Evolutionary conservation across 1,140 invertebrate genomes (phyloP).

Genomic region (Drosophila setifemur): DNA sequence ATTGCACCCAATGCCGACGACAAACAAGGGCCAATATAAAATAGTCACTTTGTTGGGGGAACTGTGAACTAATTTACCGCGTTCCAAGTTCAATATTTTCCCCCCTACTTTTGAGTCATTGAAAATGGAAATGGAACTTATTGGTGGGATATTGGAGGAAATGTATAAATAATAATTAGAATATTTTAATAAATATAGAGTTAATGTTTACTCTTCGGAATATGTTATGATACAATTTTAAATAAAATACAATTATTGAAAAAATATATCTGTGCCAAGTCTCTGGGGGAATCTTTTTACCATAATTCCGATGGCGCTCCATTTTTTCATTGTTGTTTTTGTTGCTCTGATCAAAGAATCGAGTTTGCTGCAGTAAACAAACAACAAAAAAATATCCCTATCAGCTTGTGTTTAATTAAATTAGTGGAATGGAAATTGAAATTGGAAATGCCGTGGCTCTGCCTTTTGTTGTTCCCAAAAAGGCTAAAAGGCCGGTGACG

Average conservation of each 20-base stretch:
- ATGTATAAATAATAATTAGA: no score
- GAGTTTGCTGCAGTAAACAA: slow-evolving; percentile 33
- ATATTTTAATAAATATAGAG: no score
- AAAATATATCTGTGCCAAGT: no score
- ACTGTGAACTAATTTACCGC: slow-evolving; percentile 10
- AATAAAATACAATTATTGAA: no score
- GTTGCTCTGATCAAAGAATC: slow-evolving; percentile 1
- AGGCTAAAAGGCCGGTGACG: slow-evolving; percentile 46
- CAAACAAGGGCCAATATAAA: neutral
- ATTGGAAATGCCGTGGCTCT: slow-evolving; percentile 1
- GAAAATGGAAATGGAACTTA: neutral
- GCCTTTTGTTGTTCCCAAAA: no score
- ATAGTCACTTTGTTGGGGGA: slow-evolving; percentile 33
- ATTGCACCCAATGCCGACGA: slow-evolving; percentile 33
- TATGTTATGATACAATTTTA: no score
- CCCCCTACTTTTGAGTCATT: slow-evolving; percentile 12
- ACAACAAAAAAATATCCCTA: slow-evolving; percentile 54
- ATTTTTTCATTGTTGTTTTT: neutral
- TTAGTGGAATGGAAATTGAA: slow-evolving; percentile 39
- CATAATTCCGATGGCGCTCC: neutral
- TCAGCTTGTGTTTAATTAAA: slow-evolving; percentile 68
- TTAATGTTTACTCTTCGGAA: no score
- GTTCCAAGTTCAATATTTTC: slow-evolving; percentile 34
- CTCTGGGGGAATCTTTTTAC: no score
- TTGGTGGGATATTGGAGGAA: no score